Evolutionary conservation across 2,113 vertebrate species (phyloP).

Genomic region (Sylvia atricapilla): DNA sequence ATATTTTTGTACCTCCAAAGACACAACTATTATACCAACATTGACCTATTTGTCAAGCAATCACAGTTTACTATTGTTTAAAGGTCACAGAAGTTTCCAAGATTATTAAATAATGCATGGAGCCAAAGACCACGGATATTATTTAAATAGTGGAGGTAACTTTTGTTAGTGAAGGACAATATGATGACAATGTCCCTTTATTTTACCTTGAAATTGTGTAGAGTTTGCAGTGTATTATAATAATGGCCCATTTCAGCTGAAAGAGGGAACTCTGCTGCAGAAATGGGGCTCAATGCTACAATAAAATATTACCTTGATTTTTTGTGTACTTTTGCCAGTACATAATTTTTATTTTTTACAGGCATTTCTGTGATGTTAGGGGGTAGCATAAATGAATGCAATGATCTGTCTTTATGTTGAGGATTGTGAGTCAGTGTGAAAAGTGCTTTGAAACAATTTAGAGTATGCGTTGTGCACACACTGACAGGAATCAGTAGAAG

Average conservation of each 20-base stretch:
- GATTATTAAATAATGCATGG: conserved; percentile 55
- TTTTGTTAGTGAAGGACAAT: conserved; percentile 35
- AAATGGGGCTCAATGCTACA: background rate
- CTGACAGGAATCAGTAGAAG: background rate
- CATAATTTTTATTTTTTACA: background rate
- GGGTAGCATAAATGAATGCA: background rate
- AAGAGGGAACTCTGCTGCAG: background rate
- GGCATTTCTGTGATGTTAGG: background rate
- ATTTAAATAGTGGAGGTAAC: conserved; percentile 46
- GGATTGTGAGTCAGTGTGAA: background rate
- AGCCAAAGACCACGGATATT: conserved; percentile 4
- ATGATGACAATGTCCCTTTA: background rate
- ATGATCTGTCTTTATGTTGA: background rate
- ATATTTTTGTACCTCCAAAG: conserved; percentile 60
- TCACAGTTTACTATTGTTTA: conserved; percentile 53
- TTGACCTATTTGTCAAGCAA: conserved; percentile 54
- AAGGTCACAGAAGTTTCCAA: conserved; percentile 49
- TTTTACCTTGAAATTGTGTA: conserved; percentile 2
- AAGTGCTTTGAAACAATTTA: background rate
- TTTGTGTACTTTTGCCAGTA: background rate
- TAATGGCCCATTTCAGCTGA: conserved; percentile 10
- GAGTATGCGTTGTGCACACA: background rate
- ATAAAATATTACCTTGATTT: background rate
- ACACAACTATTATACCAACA: conserved; percentile 54
- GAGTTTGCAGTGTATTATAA: background rate